Percentiles rank a stretch among this genome's conserved stretches.
Conservation (phyloP, 2,888 invertebrate genomes). For the Volucella zonaria region DNA sequence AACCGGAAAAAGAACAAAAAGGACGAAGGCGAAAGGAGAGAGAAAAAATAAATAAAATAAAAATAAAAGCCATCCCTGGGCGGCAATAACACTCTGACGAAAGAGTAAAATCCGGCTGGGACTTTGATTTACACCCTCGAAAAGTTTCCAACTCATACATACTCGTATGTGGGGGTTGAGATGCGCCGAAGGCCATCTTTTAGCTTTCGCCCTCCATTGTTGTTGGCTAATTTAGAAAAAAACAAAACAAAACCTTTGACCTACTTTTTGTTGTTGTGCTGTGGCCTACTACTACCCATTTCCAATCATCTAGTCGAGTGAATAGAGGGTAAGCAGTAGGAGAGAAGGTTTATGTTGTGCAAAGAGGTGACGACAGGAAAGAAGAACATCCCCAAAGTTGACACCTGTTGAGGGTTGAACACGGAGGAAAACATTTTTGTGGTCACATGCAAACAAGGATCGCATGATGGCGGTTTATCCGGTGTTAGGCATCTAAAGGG, state of each 20-base stretch:
- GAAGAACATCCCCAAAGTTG: neutral
- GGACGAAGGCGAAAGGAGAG: neutral
- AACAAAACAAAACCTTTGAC: too few species aligned
- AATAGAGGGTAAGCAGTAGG: too few species aligned
- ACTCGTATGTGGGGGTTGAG: too few species aligned
- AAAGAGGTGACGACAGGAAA: too few species aligned
- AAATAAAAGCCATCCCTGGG: neutral
- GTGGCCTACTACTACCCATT: too few species aligned
- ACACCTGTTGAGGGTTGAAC: conserved; percentile 25
- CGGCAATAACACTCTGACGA: neutral
- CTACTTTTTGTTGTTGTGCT: too few species aligned
- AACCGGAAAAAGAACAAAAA: neutral
- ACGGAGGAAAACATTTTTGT: neutral
- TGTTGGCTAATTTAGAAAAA: too few species aligned
- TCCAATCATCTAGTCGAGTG: too few species aligned
- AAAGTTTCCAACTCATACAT: too few species aligned
- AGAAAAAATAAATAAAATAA: neutral
- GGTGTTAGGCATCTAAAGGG: neutral
- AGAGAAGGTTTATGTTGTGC: too few species aligned
- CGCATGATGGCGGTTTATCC: conserved; percentile 22
- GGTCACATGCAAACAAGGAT: conserved; percentile 36
- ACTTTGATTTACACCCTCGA: conserved; percentile 1
- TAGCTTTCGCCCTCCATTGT: too few species aligned
- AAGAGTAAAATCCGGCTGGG: neutral
- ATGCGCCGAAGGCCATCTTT: too few species aligned